Base-by-base conservation (phyloP, 64 coral and sea anemone genomes). In the Acropora yongei region DNA sequence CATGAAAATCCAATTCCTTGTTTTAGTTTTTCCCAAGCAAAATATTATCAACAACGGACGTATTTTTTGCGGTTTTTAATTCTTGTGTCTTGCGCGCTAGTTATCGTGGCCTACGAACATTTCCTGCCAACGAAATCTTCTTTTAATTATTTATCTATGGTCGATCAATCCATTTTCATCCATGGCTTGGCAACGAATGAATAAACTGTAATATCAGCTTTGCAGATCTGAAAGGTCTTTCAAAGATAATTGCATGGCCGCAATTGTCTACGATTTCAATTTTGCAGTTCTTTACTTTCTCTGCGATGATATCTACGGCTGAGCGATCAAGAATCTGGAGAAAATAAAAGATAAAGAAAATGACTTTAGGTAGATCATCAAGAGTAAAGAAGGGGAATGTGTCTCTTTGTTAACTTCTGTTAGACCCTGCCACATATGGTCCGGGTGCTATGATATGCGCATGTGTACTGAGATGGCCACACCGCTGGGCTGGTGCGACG, bases 201-300 rank as follows among this genome's bases (percentile, higher is more conserved):
- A 95, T 88, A 49, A 97, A 97, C 49, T 91, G 76, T 18, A 93
- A 86, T 50, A 97, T 94, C 8, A 97, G 49, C 47, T 94, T 97
- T 18, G 83, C 95, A 47, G 95, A 93, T 81, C 84, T 97, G 82
- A 88, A 94, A 7, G 95, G 95, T 72, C 92, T 91, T 88, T 97
- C 95, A 76, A 97, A 88, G n/a, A 89, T 91, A n/a, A 97, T 87
- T 2, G 95, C 95, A 75, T 97, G 95, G 5, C 95, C 95, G 79
- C 95, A 97, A 49, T 88, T 81, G 3, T 91, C 92, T 13, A 97
- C 47, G 30, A 97, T 78, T 10, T 94, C 83, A 14, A 97, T 77
- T 48, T 97, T 89, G 8, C 87, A 94, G 40, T 94, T 61, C 79
- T 91, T 94, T 76, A 97, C 72, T 69, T 94, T 97, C 49, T 97